Base-by-base conservation (phyloP, 2,888 invertebrate species). In the Platycnemis pennipes region DNA sequence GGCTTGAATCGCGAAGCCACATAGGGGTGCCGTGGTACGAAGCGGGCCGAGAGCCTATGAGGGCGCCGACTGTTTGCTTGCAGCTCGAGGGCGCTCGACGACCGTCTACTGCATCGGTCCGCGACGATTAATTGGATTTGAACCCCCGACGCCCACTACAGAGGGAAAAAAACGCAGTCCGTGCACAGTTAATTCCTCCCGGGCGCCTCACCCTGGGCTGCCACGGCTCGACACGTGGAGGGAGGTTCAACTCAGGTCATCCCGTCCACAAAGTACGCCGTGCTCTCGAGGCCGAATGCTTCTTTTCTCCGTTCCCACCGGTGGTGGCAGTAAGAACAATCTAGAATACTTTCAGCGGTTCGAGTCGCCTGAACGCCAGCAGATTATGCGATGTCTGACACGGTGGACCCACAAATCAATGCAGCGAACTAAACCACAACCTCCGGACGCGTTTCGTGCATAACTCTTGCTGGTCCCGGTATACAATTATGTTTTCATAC, bases 1-100 rank as follows among this genome's bases (percentile, higher is more conserved):
- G 77, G 77, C 77, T 77, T 77, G 77, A 77, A 77, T 8, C 13
- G 77, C 77, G 77, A 77, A 77, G 77, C 77, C 77, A 77, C 77
- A 77, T 37, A 37, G 3, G 31, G 77, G 31, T 77, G 37, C 37
- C 37, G 77, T 77, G 77, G 63, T 16, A 37, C 37, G 8, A 77
- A 77, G 77, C 4, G 13, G 37, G 77, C 69, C n/a, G 8, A 69
- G 31, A 31, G 69, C 37, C 63, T 2, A n/a, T 26, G 77, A 77
- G 77, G 77, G 77, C 37, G 77, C 77, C 31, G 13, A 31, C 8
- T 13, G n/a, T 11, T 8, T n/a, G n/a, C 11, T 37, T 31, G 77
- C 31, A 77, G 77, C 63, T 53, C 13, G 53, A 16, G n/a, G 1
- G 63, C n/a, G n/a, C 63, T 63, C n/a, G 19, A 49, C 49, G 49